Conservation (phyloP, 1,140 invertebrate genomes). For the Thalassaphorura encarpata region DNA sequence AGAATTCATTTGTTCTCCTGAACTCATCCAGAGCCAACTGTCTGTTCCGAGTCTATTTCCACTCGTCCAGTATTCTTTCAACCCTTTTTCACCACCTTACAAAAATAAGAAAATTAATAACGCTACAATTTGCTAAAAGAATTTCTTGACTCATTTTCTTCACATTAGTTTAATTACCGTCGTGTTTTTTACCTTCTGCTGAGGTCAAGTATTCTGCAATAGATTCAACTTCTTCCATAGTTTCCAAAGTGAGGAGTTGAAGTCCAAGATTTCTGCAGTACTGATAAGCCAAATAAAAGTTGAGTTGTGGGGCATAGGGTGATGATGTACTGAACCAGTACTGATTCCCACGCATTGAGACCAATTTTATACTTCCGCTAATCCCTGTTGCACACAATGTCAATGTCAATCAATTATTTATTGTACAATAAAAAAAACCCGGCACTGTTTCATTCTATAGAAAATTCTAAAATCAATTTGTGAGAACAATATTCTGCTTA, state of each 20-base stretch:
- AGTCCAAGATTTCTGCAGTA: slow-evolving; percentile 75
- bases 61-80: slow-evolving; percentile 69
- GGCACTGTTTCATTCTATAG: too few relatives aligned
- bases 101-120: background rate
- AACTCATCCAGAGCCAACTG: slow-evolving; percentile 82
- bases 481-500: too few relatives aligned
- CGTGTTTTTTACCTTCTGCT: slow-evolving; percentile 52
- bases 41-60: slow-evolving; percentile 72
- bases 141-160: background rate
- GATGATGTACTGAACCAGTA: slow-evolving; percentile 81
- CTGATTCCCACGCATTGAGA: slow-evolving; percentile 60
- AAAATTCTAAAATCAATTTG: too few relatives aligned
- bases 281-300: slow-evolving; percentile 73
- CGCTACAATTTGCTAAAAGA: background rate
- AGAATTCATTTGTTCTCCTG: slow-evolving; percentile 71
- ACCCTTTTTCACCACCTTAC: background rate
- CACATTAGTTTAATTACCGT: too few relatives aligned
- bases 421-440: too few relatives aligned
- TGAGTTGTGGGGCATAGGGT: slow-evolving; percentile 73
- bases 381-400: slow-evolving; percentile 15
- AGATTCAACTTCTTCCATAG: slow-evolving; percentile 70
- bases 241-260: slow-evolving; percentile 71
- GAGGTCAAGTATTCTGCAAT: slow-evolving; percentile 63
- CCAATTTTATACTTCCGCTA: slow-evolving; percentile 30
- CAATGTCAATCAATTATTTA: too few relatives aligned